phyloP scores from a whole-genome alignment of 2,888 invertebrate species.

The Drosophila fulvimacula region DNA sequence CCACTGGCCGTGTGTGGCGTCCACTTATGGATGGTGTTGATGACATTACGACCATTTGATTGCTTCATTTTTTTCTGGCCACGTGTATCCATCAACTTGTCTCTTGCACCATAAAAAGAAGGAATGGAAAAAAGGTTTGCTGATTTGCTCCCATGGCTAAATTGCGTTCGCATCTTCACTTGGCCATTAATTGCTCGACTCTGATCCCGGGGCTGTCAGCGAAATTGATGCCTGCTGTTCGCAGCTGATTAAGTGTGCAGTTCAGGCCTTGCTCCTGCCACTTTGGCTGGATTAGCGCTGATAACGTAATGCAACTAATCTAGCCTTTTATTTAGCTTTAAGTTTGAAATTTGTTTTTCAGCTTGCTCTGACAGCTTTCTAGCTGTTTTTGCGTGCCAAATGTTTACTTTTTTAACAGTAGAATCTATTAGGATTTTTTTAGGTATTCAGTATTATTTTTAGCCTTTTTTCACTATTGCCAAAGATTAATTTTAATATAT shows the following conservation, averaged over 20 bases:
- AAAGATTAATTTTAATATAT: too few species aligned
- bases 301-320: background rate
- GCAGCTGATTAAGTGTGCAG: slow-evolving; percentile 33
- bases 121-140: slow-evolving; percentile 17
- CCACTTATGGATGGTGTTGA: slow-evolving; percentile 70
- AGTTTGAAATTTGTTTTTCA: background rate
- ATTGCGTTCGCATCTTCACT: slow-evolving; percentile 36
- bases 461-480: background rate
- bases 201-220: slow-evolving; percentile 8
- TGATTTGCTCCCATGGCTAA: slow-evolving; percentile 27
- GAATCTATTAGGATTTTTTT: background rate
- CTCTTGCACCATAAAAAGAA: slow-evolving; percentile 17
- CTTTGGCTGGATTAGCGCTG: background rate
- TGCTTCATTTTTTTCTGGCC: slow-evolving; percentile 63
- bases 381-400: background rate
- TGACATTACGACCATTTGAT: slow-evolving; percentile 77
- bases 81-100: slow-evolving; percentile 60
- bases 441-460: background rate
- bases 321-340: background rate
- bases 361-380: background rate
- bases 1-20: slow-evolving; percentile 21
- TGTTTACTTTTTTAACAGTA: background rate
- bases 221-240: slow-evolving; percentile 35
- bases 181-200: slow-evolving; percentile 47
- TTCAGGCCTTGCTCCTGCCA: slow-evolving; percentile 20